Conservation (phyloP, 2,113 vertebrate species). For the Amphilophus citrinellus region DNA sequence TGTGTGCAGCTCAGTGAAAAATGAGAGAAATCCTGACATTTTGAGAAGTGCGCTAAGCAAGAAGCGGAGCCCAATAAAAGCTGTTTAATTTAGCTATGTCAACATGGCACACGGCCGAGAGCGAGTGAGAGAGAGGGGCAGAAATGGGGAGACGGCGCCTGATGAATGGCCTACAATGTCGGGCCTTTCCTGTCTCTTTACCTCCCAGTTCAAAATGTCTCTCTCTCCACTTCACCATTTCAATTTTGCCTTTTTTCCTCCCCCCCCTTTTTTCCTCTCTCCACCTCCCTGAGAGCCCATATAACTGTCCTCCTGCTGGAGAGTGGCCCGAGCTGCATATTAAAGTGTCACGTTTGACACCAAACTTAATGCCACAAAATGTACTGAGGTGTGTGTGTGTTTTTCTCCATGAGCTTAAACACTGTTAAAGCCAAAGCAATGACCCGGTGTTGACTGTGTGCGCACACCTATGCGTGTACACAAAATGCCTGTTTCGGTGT, state of each 20-base stretch:
- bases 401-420: constrained; percentile 16
- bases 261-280: neutral
- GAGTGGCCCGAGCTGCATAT: constrained; percentile 53
- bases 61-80: constrained; percentile 75
- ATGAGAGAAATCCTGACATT: constrained; percentile 53
- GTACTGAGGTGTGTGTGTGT: constrained; percentile 10
- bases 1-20: constrained; percentile 31
- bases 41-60: constrained; percentile 68
- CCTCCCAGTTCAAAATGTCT: constrained; percentile 46
- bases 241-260: constrained; percentile 7
- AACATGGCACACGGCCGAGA: constrained; percentile 71
- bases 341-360: constrained; percentile 67
- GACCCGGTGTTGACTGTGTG: constrained; percentile 7
- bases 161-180: constrained; percentile 63
- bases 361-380: constrained; percentile 44
- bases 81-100: constrained; percentile 80
- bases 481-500: constrained; percentile 20
- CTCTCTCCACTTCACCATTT: constrained; percentile 11
- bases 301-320: constrained; percentile 50
- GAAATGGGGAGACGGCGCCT: constrained; percentile 15
- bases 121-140: constrained; percentile 3
- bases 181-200: constrained; percentile 36
- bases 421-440: constrained; percentile 15
- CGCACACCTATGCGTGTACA: neutral
- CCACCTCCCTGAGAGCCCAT: constrained; percentile 21